These are phyloP conservation scores for Pachypanchax playfairii DNA, from an alignment of 2,113 vertebrate species.

Conservation along the genomic window DNA sequence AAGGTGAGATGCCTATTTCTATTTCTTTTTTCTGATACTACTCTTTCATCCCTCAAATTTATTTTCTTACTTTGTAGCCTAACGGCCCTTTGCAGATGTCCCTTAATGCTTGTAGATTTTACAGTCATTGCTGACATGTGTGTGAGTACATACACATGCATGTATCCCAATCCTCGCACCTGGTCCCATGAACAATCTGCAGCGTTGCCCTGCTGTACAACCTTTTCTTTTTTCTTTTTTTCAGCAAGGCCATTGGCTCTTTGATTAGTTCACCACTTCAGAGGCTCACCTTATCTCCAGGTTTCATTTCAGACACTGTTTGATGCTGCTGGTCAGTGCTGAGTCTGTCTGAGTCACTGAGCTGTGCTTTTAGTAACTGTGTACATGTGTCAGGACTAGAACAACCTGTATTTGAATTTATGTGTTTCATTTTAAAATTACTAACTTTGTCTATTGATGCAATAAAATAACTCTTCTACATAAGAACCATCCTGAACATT, in stretches of 20 bases:
- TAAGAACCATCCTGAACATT: too few relatives aligned
- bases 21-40: constrained; percentile 5
- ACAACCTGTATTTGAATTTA: not conserved
- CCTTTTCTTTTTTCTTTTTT: constrained; percentile 19
- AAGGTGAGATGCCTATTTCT: too few relatives aligned
- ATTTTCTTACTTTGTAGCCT: constrained; percentile 25
- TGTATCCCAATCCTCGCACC: not conserved
- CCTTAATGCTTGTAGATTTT: constrained; percentile 40
- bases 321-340: constrained; percentile 20
- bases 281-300: constrained; percentile 21
- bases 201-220: constrained; percentile 10
- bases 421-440: not conserved
- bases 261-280: constrained; percentile 41
- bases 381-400: not conserved
- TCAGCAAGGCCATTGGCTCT: constrained; percentile 22
- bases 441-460: too few relatives aligned
- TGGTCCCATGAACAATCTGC: constrained; percentile 28
- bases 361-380: not conserved
- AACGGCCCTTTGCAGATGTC: constrained; percentile 35
- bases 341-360: constrained; percentile 6
- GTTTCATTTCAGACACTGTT: constrained; percentile 24
- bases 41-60: constrained; percentile 4
- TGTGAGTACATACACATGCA: not conserved
- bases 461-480: too few relatives aligned
- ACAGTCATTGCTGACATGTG: constrained; percentile 24